Evolutionary conservation across 1,140 invertebrate species (phyloP).

Genomic region (Hesperophylax magnus): DNA sequence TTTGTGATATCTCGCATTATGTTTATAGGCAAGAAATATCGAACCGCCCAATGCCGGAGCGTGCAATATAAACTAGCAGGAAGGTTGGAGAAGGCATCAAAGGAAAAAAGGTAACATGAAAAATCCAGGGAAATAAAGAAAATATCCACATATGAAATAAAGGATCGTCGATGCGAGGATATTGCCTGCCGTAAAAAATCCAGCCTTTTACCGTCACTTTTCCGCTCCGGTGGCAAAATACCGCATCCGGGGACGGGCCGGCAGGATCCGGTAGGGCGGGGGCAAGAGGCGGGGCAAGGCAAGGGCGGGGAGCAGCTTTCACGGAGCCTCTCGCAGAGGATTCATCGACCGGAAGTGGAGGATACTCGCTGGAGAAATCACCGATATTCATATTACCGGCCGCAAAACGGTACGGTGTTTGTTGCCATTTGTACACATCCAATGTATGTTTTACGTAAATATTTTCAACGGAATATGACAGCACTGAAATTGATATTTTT

Average conservation of each 20-base stretch:
- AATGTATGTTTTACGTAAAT: too few species aligned
- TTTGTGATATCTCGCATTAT: too few species aligned
- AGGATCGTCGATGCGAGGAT: background rate
- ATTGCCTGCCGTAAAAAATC: conserved; percentile 30
- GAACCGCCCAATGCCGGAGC: too few species aligned
- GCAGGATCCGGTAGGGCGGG: background rate
- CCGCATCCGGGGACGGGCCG: conserved; percentile 15
- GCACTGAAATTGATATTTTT: too few species aligned
- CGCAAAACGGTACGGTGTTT: too few species aligned
- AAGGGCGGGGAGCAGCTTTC: background rate
- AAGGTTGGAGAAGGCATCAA: too few species aligned
- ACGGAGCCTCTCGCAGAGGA: conserved; percentile 5
- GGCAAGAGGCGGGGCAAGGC: background rate
- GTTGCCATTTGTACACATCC: too few species aligned
- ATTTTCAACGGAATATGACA: too few species aligned
- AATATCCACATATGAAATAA: conserved; percentile 1
- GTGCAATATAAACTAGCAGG: too few species aligned
- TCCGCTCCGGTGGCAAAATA: conserved; percentile 24
- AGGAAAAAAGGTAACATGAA: too few species aligned
- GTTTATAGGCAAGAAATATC: too few species aligned
- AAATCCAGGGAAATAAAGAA: conserved; percentile 23
- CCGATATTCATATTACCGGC: conserved; percentile 19
- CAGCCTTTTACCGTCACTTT: conserved; percentile 25
- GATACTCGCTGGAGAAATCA: conserved; percentile 16
- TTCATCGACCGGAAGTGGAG: conserved; percentile 4